Base-by-base conservation (phyloP, 1,140 invertebrate genomes). In the Drosophila gunungcola region DNA sequence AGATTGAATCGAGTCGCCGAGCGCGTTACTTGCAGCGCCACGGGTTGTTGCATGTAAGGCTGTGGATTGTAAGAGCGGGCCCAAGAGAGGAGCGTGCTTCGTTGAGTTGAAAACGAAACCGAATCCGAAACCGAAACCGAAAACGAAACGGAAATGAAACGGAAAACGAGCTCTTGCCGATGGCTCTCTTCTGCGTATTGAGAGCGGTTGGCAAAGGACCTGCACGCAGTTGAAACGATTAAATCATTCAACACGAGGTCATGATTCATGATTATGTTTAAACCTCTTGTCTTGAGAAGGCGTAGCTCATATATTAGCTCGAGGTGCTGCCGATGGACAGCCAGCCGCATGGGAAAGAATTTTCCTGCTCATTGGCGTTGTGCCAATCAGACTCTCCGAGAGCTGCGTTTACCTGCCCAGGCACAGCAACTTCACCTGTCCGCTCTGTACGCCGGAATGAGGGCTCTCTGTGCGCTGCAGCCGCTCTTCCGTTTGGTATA, bases 1-100 rank as follows among this genome's bases (percentile, higher is more conserved):
- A 80, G 68, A 89, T 83, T 88, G 84, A 88, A 73, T 73, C 63
- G 29, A 32, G 7, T 32, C 58, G 75, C 78, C 67, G 72, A 88
- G 53, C 43, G 62, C 42, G 80, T 88, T 80, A 60, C 42, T 63
- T 73, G 58, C 76, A 76, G 39, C 68, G 83, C 76, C 73, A 45
- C 39, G 29, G 25, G 12, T 21, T 21, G 25, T 48, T 29, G 46
- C 25, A 29, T 48, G 46, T 48, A 48, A 48, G 11, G 3, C 29
- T 43, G 46, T 48, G 46, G 46, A 48, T 13, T 25, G 12, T 48
- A 48, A 12, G 42, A 11, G 51, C 9, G 36, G 39, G 36, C 21
- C 7, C 39, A 32, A 32, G 29, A 7, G 38, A 62, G 62, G 52
- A 53, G 64, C 11, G 52, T 42, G 64, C 11, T 64, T 68, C 64